These are phyloP conservation scores for Takifugu flavidus DNA, from an alignment of 2,113 vertebrate genomes.

Conservation along the genomic window DNA sequence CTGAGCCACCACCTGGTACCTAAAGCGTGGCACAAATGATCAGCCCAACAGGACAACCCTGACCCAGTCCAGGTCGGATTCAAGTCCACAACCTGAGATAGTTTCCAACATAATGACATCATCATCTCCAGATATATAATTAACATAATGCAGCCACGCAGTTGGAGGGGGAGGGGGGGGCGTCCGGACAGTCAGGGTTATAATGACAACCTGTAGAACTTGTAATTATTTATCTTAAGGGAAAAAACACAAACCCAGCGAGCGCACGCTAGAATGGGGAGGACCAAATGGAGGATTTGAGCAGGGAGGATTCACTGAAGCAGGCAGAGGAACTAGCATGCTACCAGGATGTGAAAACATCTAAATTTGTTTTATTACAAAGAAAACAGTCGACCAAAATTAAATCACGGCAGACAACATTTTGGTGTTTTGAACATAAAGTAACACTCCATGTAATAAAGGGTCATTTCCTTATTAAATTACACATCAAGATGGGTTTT, in stretches of 20 bases:
- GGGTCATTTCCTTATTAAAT: slow-evolving; percentile 33
- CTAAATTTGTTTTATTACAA: slow-evolving; percentile 31
- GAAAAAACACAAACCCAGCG: slow-evolving; percentile 40
- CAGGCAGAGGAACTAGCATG: slow-evolving; percentile 27
- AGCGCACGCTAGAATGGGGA: slow-evolving; percentile 16
- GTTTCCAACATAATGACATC: slow-evolving; percentile 71
- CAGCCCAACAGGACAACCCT: background rate
- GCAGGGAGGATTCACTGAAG: slow-evolving; percentile 16
- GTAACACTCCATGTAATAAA: slow-evolving; percentile 27
- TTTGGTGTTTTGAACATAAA: slow-evolving; percentile 27
- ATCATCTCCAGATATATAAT: slow-evolving; percentile 75
- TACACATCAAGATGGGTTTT: slow-evolving; percentile 25
- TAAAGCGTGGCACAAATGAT: too few relatives aligned
- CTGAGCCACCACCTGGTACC: too few relatives aligned
- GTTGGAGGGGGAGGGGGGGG: slow-evolving; percentile 51
- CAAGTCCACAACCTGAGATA: slow-evolving; percentile 49
- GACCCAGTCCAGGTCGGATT: slow-evolving; percentile 9
- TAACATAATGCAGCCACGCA: slow-evolving; percentile 66
- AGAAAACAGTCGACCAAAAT: slow-evolving; percentile 26
- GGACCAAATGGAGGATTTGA: slow-evolving; percentile 15
- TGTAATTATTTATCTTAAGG: slow-evolving; percentile 67
- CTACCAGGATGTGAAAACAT: slow-evolving; percentile 32
- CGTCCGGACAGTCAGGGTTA: slow-evolving; percentile 55
- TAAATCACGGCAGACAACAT: slow-evolving; percentile 35
- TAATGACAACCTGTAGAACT: slow-evolving; percentile 71